phyloP scores from a whole-genome alignment of 2,797 vertebrate genomes.

The Microtus agrestis region DNA sequence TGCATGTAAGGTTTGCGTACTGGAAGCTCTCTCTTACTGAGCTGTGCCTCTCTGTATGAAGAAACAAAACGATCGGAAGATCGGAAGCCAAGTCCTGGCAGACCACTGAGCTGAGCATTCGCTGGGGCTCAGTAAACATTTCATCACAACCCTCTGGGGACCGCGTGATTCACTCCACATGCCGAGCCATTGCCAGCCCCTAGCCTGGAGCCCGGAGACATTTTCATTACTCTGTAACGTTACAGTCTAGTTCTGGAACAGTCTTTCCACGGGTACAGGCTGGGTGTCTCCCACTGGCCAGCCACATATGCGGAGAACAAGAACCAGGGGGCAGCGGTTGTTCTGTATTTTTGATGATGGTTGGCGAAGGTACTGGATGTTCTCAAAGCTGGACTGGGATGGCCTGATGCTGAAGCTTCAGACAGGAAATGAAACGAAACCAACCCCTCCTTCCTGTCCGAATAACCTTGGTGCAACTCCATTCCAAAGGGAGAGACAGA shows the following conservation, averaged over 20 bases:
- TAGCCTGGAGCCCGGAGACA: neutral
- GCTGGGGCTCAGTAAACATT: conserved; percentile 50
- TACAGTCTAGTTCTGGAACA: conserved; percentile 16
- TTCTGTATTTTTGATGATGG: neutral
- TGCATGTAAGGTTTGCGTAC: conserved; percentile 96
- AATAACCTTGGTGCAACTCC: neutral
- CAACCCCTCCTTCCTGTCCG: conserved; percentile 17
- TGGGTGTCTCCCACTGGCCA: neutral
- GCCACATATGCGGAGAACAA: neutral
- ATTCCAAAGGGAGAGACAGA: neutral
- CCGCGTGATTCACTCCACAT: conserved; percentile 67
- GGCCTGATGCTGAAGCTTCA: neutral
- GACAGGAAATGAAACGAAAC: neutral
- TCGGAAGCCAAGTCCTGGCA: conserved; percentile 87
- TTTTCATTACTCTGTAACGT: conserved; percentile 52
- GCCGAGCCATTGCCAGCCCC: conserved; percentile 51
- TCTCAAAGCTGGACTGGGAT: neutral
- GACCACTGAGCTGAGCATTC: conserved; percentile 72
- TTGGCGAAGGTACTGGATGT: neutral
- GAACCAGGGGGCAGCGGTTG: neutral
- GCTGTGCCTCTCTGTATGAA: conserved; percentile 92
- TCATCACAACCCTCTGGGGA: conserved; percentile 63
- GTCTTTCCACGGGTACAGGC: neutral
- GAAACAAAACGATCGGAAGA: conserved; percentile 87
- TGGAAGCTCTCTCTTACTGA: conserved; percentile 95